These are phyloP conservation scores for Pseudorasbora parva DNA, from an alignment of 2,113 vertebrate species.

Conservation along the genomic window DNA sequence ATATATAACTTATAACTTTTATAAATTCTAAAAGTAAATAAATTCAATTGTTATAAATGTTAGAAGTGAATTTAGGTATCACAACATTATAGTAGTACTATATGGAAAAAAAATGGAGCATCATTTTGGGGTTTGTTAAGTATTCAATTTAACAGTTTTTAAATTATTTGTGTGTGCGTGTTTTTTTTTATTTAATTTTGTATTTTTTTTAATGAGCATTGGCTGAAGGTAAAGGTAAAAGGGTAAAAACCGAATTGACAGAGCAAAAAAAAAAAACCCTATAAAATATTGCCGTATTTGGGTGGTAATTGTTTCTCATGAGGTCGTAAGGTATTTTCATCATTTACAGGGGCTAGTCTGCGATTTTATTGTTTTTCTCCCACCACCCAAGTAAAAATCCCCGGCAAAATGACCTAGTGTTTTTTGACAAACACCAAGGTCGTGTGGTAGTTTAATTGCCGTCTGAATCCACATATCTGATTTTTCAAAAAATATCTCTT, in stretches of 20 bases:
- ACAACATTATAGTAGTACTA: not conserved
- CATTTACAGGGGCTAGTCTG: too few species aligned
- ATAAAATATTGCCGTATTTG: too few species aligned
- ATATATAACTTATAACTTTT: not conserved
- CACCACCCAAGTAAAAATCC: too few species aligned
- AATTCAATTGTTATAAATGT: not conserved
- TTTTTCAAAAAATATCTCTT: too few species aligned
- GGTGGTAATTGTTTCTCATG: too few species aligned
- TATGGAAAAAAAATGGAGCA: not conserved
- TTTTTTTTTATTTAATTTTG: not conserved
- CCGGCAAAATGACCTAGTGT: too few species aligned
- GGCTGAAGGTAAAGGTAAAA: not conserved
- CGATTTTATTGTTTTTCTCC: too few species aligned
- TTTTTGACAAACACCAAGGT: too few species aligned
- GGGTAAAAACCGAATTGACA: not conserved
- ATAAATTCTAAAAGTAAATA: not conserved
- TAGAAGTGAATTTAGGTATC: not conserved
- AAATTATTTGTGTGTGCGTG: not conserved
- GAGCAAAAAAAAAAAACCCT: too few species aligned
- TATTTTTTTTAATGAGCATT: not conserved
- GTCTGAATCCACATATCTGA: too few species aligned
- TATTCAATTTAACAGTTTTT: not conserved
- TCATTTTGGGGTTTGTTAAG: not conserved
- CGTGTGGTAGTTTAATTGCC: too few species aligned
- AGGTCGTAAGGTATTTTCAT: too few species aligned